Conservation (phyloP, 2,797 vertebrate species). For the Tiaroga cobitis region DNA sequence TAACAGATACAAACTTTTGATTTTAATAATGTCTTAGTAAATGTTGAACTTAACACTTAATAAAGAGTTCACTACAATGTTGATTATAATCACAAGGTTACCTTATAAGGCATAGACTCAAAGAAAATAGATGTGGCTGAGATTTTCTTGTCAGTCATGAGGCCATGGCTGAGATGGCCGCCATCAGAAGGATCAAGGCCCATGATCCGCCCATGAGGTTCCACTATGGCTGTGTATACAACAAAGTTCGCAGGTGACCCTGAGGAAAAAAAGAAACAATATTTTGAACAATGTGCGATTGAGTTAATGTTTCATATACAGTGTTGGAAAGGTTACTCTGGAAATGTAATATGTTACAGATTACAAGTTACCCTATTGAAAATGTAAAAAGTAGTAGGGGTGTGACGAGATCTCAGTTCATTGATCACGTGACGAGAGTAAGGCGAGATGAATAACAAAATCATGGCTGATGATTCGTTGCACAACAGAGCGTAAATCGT, state of each 20-base stretch:
- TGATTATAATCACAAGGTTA: constrained; percentile 60
- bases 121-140: constrained; percentile 97
- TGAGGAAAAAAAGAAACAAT: constrained; percentile 59
- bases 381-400: too few relatives aligned
- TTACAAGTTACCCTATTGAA: too few relatives aligned
- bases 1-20: neutral
- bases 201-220: constrained; percentile 97
- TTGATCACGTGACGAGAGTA: too few relatives aligned
- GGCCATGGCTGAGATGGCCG: constrained; percentile 95
- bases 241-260: constrained; percentile 96
- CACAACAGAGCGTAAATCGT: too few relatives aligned
- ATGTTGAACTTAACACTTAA: neutral
- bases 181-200: constrained; percentile 96
- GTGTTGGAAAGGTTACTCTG: too few relatives aligned
- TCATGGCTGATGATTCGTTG: too few relatives aligned
- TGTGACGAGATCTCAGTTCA: too few relatives aligned
- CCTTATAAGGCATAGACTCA: constrained; percentile 99
- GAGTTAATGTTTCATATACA: neutral
- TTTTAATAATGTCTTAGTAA: neutral
- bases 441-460: too few relatives aligned
- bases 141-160: constrained; percentile 98
- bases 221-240: constrained; percentile 91
- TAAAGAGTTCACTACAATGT: neutral
- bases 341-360: too few relatives aligned
- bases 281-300: neutral